Evolutionary conservation across 35 echinoderm and acorn worm species (phyloP).

Genomic region (Holothuria glaberrima): DNA sequence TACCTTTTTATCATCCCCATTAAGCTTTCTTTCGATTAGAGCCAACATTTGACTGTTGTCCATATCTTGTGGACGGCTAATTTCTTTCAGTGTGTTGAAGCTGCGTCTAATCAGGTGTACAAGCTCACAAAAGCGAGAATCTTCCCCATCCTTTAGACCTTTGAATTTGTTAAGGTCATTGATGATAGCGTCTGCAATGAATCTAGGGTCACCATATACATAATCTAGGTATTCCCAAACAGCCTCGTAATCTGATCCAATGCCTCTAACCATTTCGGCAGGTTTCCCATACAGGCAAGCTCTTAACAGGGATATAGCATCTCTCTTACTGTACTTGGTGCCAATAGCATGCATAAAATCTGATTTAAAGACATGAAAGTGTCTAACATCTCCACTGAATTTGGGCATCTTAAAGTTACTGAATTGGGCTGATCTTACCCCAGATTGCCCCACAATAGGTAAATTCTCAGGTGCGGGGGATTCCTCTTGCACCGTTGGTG

Average conservation of each 20-base stretch:
- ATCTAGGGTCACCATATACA: conserved; percentile 72
- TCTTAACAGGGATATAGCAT: conserved; percentile 50
- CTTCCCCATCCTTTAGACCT: too few species aligned
- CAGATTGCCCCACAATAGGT: background rate
- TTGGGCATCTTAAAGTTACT: conserved; percentile 44
- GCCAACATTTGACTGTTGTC: too few species aligned
- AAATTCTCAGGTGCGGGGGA: too few species aligned
- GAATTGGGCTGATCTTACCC: background rate
- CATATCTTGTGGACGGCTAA: conserved; percentile 31
- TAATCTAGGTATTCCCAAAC: conserved; percentile 69
- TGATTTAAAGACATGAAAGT: too few species aligned
- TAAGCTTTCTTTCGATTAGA: conserved; percentile 59
- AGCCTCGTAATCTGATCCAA: conserved; percentile 71
- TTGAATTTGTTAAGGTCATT: conserved; percentile 74
- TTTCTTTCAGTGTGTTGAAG: conserved; percentile 72
- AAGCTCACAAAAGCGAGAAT: conserved; percentile 54
- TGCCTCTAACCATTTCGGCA: conserved; percentile 60
- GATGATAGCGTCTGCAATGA: conserved; percentile 65
- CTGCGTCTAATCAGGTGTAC: conserved; percentile 71
- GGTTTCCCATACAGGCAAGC: conserved; percentile 66
- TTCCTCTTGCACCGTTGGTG: too few species aligned
- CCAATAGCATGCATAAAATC: conserved; percentile 30
- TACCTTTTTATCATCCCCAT: conserved; percentile 39
- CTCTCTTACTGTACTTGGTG: conserved; percentile 54
- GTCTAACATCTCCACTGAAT: too few species aligned